These are phyloP conservation scores for Excalfactoria chinensis DNA, from an alignment of 2,113 vertebrate species.

Conservation along the genomic window DNA sequence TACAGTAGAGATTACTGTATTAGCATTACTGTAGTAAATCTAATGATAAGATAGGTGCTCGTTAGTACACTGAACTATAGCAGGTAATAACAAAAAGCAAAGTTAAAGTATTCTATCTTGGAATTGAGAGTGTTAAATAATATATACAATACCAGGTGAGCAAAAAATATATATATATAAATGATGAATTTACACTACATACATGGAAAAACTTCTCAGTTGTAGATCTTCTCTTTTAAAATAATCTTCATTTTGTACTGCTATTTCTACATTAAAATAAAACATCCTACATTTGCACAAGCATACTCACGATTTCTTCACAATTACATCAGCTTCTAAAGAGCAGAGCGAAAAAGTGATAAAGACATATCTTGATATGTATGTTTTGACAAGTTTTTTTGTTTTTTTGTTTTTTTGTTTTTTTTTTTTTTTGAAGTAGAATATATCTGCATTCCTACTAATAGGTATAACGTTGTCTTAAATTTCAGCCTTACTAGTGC, in stretches of 20 bases:
- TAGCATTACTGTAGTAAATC: background rate
- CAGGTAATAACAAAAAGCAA: background rate
- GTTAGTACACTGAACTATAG: background rate
- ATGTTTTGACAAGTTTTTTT: background rate
- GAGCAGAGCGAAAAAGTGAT: background rate
- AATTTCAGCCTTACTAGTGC: slow-evolving; percentile 71
- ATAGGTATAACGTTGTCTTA: slow-evolving; percentile 58
- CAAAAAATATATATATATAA: background rate
- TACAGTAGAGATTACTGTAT: background rate
- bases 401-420: too few relatives aligned
- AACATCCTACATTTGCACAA: background rate
- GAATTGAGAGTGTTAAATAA: background rate
- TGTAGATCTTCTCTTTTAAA: background rate
- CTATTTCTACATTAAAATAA: background rate
- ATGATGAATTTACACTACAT: background rate
- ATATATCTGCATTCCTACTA: slow-evolving; percentile 22
- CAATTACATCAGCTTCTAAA: background rate
- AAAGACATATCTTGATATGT: background rate
- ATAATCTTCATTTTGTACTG: background rate
- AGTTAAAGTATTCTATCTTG: background rate
- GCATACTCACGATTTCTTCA: background rate
- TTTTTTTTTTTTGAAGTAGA: background rate
- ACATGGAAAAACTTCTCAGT: background rate
- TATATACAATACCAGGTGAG: background rate
- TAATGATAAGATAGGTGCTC: background rate